phyloP scores from a whole-genome alignment of 1,140 invertebrate genomes.

The Planococcus citri region DNA sequence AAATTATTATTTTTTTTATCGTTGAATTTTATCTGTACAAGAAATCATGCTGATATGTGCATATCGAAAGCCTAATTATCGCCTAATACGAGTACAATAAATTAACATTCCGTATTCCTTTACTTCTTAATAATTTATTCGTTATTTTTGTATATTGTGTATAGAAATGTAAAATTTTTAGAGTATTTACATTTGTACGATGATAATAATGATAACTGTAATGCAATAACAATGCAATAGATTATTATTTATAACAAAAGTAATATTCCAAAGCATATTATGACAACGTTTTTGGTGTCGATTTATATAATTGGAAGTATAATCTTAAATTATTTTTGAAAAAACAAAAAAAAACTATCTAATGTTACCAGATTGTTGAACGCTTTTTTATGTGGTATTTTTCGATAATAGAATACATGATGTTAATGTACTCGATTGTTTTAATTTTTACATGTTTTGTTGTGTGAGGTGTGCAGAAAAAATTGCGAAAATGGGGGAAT shows the following conservation, averaged over 20 bases:
- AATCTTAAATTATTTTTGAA: background rate
- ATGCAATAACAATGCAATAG: background rate
- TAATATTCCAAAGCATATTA: background rate
- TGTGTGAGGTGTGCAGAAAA: background rate
- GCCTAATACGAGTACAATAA: no score
- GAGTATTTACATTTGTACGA: no score
- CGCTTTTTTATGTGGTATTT: constrained; percentile 3
- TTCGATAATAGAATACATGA: background rate
- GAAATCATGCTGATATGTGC: no score
- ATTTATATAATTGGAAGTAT: background rate
- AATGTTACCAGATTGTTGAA: background rate
- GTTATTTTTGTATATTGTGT: background rate
- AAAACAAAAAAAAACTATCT: background rate
- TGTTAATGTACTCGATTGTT: background rate
- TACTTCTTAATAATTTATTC: background rate
- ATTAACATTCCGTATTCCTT: background rate
- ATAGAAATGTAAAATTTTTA: background rate
- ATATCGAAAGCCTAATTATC: no score
- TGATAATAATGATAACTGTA: background rate
- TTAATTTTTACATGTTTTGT: background rate
- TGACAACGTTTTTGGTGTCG: background rate
- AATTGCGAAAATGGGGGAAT: background rate
- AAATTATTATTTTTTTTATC: no score
- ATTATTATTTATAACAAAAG: background rate
- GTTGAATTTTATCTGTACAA: no score